Evolutionary conservation across 2,113 vertebrate species (phyloP), one percentile per base, ranked within the genome.

Genomic region (Anseranas semipalmata): DNA sequence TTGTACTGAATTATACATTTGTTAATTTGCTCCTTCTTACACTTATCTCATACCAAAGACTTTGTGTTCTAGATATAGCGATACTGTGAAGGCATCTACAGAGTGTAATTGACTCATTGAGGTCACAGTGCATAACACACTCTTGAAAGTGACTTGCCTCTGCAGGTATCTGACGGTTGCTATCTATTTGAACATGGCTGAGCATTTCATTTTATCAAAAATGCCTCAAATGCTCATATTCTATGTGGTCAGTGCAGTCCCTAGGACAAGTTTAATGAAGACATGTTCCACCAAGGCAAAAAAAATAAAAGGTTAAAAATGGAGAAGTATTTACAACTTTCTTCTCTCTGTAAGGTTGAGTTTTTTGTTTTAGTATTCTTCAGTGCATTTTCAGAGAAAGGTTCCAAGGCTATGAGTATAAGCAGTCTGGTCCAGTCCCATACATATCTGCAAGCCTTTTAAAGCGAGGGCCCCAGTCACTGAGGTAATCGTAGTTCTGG

Each of bases 371-470:
- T 72, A 77, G 59, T 93, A 92, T 70, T 81, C 84, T 96, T 95
- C 96, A 97, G 98, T 98, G 81, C 97, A 93, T 97, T 96, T 93
- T 80, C 68, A 56, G 55, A 82, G 20, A 78, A 85, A 97, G 53
- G 58, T 93, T 97, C 94, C 82, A 96, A 96, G 98, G 99, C 99
- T 99, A 99, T 94, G 99, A 99, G 97, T 99, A 99, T 66, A 99
- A 91, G 62, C 97, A 96, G 43, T 98, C 98, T 85, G 98, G 98
- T 58, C 99, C 99, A 3, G 98, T 98, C 21, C 99, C 99, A 16
- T 99, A 99, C 97, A 99, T 98, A 93, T 99, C 99, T 1, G 99
- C 99, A n/a, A 99, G 98, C 95, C 99, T 99, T 97, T 99, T 99
- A 94, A 99, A 99, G 16, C 99, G 99, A 7, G 99, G 99, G 6